Evolutionary conservation across 2,797 vertebrate species (phyloP).

Genomic region (Synanceia verrucosa): DNA sequence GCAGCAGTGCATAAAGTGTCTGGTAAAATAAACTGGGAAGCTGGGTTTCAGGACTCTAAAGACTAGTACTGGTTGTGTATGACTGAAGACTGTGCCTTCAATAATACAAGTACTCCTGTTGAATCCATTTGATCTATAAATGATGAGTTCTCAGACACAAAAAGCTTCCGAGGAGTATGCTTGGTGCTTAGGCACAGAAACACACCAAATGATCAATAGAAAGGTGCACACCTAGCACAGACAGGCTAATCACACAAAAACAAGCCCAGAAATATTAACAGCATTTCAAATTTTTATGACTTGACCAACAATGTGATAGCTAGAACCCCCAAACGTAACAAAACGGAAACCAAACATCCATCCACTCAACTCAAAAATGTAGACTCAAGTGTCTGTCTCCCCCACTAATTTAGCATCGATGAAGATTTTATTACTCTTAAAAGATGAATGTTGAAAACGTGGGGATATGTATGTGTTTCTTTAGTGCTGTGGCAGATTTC

Average conservation of each 20-base stretch:
- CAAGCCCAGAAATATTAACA: constrained; percentile 7
- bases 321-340: neutral
- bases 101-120: constrained; percentile 52
- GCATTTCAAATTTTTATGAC: neutral
- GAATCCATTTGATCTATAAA: constrained; percentile 65
- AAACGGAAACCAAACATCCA: neutral
- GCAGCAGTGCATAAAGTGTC: constrained; percentile 17
- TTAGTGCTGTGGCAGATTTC: neutral
- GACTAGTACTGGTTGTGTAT: constrained; percentile 36
- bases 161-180: constrained; percentile 36
- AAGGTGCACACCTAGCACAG: neutral
- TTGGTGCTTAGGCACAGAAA: constrained; percentile 23
- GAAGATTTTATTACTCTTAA: neutral
- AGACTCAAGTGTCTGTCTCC: neutral
- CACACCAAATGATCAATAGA: constrained; percentile 15
- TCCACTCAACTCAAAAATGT: neutral
- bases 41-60: constrained; percentile 27
- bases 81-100: constrained; percentile 34
- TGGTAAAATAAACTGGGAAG: constrained; percentile 34
- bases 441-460: neutral
- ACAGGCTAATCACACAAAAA: neutral
- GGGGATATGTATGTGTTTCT: neutral
- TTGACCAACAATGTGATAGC: neutral
- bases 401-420: neutral
- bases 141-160: constrained; percentile 47